A percentile compares a stretch with the other conserved stretches of the same genome.
Conservation (phyloP, 2,113 vertebrate genomes). For the Alosa alosa region DNA sequence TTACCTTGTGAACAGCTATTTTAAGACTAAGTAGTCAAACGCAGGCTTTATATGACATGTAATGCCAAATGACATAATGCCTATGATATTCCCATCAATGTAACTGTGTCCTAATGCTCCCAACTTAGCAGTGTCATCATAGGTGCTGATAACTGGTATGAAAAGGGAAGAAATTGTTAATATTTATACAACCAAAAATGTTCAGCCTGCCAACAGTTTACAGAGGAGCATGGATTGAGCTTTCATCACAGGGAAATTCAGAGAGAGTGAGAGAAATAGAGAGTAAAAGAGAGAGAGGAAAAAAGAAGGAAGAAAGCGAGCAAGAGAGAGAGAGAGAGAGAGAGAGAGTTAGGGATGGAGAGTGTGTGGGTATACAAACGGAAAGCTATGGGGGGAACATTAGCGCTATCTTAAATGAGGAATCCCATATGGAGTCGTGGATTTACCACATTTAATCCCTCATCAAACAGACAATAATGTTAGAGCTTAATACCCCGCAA, state of each 20-base stretch:
- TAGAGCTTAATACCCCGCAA: slow-evolving; percentile 68
- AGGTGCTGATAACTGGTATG: neutral
- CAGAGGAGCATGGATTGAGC: neutral
- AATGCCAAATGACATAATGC: neutral
- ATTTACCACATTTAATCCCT: slow-evolving; percentile 78
- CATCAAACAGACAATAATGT: slow-evolving; percentile 79
- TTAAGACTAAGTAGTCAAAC: too few relatives aligned
- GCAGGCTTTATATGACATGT: neutral
- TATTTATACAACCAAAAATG: neutral
- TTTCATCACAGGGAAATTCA: neutral
- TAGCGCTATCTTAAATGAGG: slow-evolving; percentile 74
- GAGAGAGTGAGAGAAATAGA: neutral
- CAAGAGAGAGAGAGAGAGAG: slow-evolving; percentile 25
- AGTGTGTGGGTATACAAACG: slow-evolving; percentile 7
- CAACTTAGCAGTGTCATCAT: neutral
- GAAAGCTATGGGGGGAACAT: slow-evolving; percentile 65
- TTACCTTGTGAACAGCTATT: too few relatives aligned
- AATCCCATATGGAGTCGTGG: slow-evolving; percentile 77
- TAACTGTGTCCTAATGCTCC: neutral
- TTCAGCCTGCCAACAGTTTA: neutral
- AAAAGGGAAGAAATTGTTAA: neutral
- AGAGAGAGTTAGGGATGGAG: slow-evolving; percentile 28
- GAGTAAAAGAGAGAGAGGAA: neutral
- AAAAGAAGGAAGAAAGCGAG: neutral
- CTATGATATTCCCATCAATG: neutral